Percentiles rank a stretch among this genome's conserved stretches.
Evolutionary conservation across 53 echinoderm and acorn worm species (phyloP).

Genomic region (Henricia sp.): DNA sequence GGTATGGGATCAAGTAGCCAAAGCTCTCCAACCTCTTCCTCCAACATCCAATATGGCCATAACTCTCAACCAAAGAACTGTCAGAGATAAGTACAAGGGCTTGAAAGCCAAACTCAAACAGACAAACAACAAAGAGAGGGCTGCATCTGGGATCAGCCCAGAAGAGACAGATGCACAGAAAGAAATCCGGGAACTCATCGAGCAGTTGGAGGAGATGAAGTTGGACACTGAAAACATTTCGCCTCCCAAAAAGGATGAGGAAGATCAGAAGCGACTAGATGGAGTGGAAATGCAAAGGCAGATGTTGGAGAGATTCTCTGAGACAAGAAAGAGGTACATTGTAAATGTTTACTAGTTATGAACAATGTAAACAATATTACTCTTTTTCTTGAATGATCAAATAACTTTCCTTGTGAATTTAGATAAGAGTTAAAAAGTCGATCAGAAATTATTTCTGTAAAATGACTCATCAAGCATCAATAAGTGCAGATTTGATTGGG

Average conservation of each 20-base stretch:
- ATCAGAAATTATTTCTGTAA: background rate
- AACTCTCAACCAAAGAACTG: slow-evolving; percentile 41
- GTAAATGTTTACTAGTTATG: slow-evolving; percentile 12
- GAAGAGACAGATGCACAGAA: slow-evolving; percentile 44
- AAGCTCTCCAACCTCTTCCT: slow-evolving; percentile 23
- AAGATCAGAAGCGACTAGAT: slow-evolving; percentile 33
- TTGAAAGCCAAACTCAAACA: slow-evolving; percentile 20
- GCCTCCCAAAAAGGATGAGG: slow-evolving; percentile 33
- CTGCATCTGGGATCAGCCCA: slow-evolving; percentile 61
- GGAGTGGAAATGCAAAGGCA: slow-evolving; percentile 56
- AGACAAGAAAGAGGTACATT: slow-evolving; percentile 35
- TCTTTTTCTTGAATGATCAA: no score
- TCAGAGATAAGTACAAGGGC: slow-evolving; percentile 39
- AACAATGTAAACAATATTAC: background rate
- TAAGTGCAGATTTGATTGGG: no score
- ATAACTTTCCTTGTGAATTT: no score
- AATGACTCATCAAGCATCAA: background rate
- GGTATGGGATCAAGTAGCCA: slow-evolving; percentile 41
- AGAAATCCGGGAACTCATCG: slow-evolving; percentile 51
- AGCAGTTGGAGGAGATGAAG: slow-evolving; percentile 61
- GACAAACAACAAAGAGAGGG: slow-evolving; percentile 21
- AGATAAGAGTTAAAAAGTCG: no score
- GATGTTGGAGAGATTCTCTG: slow-evolving; percentile 63
- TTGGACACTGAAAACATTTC: slow-evolving; percentile 32
- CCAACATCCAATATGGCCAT: slow-evolving; percentile 6